Base-by-base conservation (phyloP, 1,140 invertebrate genomes). In the Bombus impatiens region DNA sequence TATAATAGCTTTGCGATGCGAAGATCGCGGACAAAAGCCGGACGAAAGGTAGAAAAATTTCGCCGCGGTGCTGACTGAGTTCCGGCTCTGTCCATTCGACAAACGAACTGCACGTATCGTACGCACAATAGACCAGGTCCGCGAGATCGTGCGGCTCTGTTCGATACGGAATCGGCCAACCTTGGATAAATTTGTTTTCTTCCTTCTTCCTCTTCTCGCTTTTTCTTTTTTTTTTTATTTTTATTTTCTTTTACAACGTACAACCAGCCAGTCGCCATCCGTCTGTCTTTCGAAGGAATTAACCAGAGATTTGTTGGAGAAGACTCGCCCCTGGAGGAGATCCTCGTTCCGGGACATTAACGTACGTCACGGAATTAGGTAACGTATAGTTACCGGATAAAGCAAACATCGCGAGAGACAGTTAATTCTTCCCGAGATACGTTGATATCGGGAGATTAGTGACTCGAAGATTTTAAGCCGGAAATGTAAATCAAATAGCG, bases 1-100 rank as follows among this genome's bases (percentile, higher is more conserved):
- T 88, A 91, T 91, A 91, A 91, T 87, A 71, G 84, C 74, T 71
- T n/a, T 62, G 84, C 87, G 81, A 86, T 40, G 57, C 86, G 71
- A 91, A 91, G 86, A 89, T 89, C 88, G 86, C 75, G 88, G 77
- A 88, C 90, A 89, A 91, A 91, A 89, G 90, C 67, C 65, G 78
- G 53, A 88, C 70, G 82, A 67, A 76, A 91, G 87, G 68, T 79
- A 88, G 90, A 90, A 91, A 91, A 91, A 91, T 91, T 89, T 87
- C 76, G 68, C 68, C 86, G 53, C 65, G 59, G 59, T 82, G 90
- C 90, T 91, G 89, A 91, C 82, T 57, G 79, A 87, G 87, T 91
- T 91, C 82, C 90, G 89, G 82, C 80, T 53, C 57, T 59, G 70
- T 78, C 67, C 87, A 32, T 62, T 53, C 78, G 42, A 75, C 68